phyloP scores from a whole-genome alignment of 2,888 invertebrate species.

The Fragum sueziense region DNA sequence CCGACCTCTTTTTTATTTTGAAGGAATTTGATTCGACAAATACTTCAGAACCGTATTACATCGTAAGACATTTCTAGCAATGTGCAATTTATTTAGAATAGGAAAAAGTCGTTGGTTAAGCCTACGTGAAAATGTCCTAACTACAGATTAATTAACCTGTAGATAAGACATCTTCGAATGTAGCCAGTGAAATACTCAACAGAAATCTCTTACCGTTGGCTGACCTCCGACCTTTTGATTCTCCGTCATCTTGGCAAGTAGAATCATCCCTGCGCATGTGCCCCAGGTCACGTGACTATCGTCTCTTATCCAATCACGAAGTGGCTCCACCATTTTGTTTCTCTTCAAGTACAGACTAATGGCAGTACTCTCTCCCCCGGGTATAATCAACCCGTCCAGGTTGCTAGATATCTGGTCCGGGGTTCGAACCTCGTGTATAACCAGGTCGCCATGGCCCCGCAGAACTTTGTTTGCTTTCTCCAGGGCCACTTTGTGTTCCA shows the following conservation, averaged over 20 bases:
- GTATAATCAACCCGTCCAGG: conserved; percentile 76
- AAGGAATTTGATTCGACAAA: too few species aligned
- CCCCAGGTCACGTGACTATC: conserved; percentile 75
- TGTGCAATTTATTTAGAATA: too few species aligned
- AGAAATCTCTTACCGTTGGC: conserved; percentile 61
- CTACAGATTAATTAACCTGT: too few species aligned
- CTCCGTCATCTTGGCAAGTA: conserved; percentile 71
- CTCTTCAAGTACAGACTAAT: conserved; percentile 74
- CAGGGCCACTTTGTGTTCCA: conserved; percentile 74
- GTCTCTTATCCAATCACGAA: conserved; percentile 68
- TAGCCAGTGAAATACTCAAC: too few species aligned
- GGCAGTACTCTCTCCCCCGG: conserved; percentile 80
- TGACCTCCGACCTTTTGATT: conserved; percentile 76
- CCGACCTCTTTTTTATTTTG: too few species aligned
- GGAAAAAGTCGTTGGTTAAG: too few species aligned
- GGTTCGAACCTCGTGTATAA: conserved; percentile 66
- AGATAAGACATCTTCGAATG: too few species aligned
- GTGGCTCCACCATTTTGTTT: conserved; percentile 70
- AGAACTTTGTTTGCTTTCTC: conserved; percentile 57
- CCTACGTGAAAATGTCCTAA: too few species aligned
- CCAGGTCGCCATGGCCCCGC: conserved; percentile 36
- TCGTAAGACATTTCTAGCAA: too few species aligned
- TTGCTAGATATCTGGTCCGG: conserved; percentile 59
- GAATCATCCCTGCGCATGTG: conserved; percentile 79
- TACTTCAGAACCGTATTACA: too few species aligned